Conservation (phyloP, 2,797 vertebrate genomes). For the Ibycter americanus region DNA sequence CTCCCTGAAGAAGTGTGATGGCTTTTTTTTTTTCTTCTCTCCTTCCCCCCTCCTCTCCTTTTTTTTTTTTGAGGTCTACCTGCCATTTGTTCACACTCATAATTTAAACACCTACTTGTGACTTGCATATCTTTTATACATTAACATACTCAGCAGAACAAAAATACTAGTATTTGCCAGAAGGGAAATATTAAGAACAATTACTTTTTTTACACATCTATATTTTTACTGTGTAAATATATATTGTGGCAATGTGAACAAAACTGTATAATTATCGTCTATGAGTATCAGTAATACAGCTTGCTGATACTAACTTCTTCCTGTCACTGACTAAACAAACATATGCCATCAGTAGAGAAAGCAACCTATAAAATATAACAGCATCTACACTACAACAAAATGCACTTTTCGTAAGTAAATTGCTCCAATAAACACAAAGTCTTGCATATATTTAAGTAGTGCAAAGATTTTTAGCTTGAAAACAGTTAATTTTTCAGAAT, state of each 20-base stretch:
- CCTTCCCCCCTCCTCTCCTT: rapidly evolving
- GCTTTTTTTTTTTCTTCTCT: background rate
- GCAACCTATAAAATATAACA: background rate
- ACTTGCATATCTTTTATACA: background rate
- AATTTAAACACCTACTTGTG: background rate
- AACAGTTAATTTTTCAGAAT: background rate
- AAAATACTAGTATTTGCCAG: background rate
- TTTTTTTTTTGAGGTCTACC: background rate
- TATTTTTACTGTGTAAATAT: background rate
- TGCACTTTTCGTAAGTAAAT: background rate
- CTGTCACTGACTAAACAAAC: background rate
- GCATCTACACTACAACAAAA: background rate
- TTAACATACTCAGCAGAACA: background rate
- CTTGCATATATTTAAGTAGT: background rate
- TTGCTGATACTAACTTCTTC: background rate
- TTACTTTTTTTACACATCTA: background rate
- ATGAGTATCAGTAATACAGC: background rate
- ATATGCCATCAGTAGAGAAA: background rate
- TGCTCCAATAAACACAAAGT: background rate
- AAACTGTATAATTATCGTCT: background rate
- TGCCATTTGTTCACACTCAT: background rate
- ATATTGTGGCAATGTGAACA: background rate
- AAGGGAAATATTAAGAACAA: background rate
- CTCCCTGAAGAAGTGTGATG: background rate
- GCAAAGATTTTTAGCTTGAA: background rate